Conservation (phyloP, 2,797 vertebrate genomes). For the Acanthopagrus latus region DNA sequence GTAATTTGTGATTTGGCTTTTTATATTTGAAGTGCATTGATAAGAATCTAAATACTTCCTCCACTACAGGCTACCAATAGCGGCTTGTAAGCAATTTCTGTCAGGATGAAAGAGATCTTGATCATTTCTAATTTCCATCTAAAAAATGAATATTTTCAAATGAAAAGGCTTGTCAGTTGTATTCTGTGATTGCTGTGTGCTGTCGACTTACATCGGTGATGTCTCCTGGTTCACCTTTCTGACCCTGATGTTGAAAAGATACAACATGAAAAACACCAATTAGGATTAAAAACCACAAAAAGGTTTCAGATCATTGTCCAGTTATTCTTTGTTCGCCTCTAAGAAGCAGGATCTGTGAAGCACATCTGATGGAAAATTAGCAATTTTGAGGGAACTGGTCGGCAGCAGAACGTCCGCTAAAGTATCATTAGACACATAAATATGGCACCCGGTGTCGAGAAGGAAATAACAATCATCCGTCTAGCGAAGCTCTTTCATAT, state of each 20-base stretch:
- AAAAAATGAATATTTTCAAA: conserved; percentile 4
- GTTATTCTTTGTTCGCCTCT: not conserved
- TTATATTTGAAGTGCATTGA: not conserved
- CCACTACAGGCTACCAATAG: rapidly evolving
- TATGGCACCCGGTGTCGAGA: conserved; percentile 23
- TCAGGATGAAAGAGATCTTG: too few species aligned
- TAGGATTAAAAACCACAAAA: not conserved
- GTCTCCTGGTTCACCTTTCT: conserved; percentile 97
- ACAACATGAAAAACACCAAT: conserved; percentile 40
- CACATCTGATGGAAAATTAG: not conserved
- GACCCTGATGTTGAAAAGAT: conserved; percentile 84
- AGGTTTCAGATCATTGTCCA: not conserved
- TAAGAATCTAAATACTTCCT: not conserved
- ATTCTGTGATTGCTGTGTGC: not conserved
- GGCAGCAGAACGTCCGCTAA: not conserved
- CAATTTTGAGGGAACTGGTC: not conserved
- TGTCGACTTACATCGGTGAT: conserved; percentile 92
- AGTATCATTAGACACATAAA: conserved; percentile 32
- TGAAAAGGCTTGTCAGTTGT: not conserved
- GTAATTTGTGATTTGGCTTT: not conserved
- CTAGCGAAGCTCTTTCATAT: conserved; percentile 58
- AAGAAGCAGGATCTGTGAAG: not conserved
- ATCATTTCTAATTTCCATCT: too few species aligned
- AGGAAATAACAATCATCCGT: conserved; percentile 60
- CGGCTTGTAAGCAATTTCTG: not conserved